These are phyloP conservation scores for Spicauda simplicius DNA, from an alignment of 2,888 invertebrate species.

Conservation along the genomic window DNA sequence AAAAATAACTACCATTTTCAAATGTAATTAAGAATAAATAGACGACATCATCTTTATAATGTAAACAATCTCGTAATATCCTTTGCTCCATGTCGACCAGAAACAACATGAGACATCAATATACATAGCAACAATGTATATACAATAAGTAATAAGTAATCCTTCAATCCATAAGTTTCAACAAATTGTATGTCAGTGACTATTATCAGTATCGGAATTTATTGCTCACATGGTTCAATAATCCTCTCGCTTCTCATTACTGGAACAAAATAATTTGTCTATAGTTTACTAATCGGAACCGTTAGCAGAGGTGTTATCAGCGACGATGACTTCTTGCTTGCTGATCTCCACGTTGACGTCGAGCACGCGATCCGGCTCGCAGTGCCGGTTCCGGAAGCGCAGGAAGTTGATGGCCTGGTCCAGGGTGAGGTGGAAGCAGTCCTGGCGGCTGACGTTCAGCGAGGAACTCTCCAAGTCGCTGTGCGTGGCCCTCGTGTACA, in stretches of 20 bases:
- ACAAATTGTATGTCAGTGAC: not conserved
- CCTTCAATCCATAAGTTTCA: not conserved
- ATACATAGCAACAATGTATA: too few species aligned
- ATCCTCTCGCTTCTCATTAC: not conserved
- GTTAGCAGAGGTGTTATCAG: slow-evolving; percentile 2
- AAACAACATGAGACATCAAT: too few species aligned
- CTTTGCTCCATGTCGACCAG: too few species aligned
- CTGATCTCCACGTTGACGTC: slow-evolving; percentile 51
- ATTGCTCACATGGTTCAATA: not conserved
- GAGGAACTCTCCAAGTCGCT: slow-evolving; percentile 71
- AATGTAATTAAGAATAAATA: too few species aligned
- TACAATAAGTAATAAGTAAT: too few species aligned
- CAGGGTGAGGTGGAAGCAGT: slow-evolving; percentile 72
- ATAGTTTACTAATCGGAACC: not conserved
- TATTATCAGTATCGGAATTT: too few species aligned
- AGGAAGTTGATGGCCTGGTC: slow-evolving; percentile 74
- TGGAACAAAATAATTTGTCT: not conserved
- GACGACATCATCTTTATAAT: too few species aligned
- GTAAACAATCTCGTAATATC: too few species aligned
- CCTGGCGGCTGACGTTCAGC: slow-evolving; percentile 64
- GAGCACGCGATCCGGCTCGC: slow-evolving; percentile 61
- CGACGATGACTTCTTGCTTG: slow-evolving; percentile 11
- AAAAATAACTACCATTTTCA: too few species aligned
- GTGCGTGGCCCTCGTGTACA: slow-evolving; percentile 68
- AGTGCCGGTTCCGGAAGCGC: slow-evolving; percentile 57